A percentile compares a stretch with the other conserved stretches of the same genome.
These are phyloP conservation scores for Cyphomyrus plagiostoma DNA, from an alignment of 2,113 vertebrate genomes.

Conservation along the genomic window DNA sequence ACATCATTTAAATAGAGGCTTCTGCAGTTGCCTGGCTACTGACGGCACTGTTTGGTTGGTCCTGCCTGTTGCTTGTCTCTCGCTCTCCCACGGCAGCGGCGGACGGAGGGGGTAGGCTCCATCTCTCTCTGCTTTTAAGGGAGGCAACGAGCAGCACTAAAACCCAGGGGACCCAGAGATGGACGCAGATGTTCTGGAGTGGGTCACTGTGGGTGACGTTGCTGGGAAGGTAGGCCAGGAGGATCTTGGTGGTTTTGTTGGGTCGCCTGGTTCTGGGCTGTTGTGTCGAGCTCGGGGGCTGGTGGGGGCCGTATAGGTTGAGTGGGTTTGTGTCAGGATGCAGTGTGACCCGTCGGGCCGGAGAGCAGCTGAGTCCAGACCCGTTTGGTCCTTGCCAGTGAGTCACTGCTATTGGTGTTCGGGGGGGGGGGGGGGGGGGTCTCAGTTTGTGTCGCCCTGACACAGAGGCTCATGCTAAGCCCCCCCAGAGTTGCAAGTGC, in stretches of 20 bases:
- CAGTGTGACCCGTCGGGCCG: background rate
- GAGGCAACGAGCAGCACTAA: background rate
- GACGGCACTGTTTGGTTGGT: slow-evolving; percentile 28
- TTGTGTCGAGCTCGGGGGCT: background rate
- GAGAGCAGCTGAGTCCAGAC: background rate
- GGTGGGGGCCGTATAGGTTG: background rate
- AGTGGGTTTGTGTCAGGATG: background rate
- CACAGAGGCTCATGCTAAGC: background rate
- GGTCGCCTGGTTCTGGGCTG: background rate
- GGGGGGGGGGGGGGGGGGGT: background rate
- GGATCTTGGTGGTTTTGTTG: background rate
- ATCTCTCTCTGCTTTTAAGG: slow-evolving; percentile 28
- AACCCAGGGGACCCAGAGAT: slow-evolving; percentile 31
- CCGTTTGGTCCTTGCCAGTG: background rate
- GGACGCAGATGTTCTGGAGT: slow-evolving; percentile 43
- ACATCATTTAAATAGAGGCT: slow-evolving; percentile 44
- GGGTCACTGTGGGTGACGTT: slow-evolving; percentile 37
- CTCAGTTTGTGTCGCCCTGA: background rate
- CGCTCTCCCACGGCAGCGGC: slow-evolving; percentile 27
- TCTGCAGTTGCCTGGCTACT: slow-evolving; percentile 59
- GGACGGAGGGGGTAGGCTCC: slow-evolving; percentile 24
- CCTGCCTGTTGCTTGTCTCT: slow-evolving; percentile 24
- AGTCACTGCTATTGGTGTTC: background rate
- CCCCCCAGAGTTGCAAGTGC: background rate
- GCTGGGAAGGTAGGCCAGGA: slow-evolving; percentile 42